Conservation (phyloP, 1,140 invertebrate genomes). For the Drosophila prosaltans region DNA sequence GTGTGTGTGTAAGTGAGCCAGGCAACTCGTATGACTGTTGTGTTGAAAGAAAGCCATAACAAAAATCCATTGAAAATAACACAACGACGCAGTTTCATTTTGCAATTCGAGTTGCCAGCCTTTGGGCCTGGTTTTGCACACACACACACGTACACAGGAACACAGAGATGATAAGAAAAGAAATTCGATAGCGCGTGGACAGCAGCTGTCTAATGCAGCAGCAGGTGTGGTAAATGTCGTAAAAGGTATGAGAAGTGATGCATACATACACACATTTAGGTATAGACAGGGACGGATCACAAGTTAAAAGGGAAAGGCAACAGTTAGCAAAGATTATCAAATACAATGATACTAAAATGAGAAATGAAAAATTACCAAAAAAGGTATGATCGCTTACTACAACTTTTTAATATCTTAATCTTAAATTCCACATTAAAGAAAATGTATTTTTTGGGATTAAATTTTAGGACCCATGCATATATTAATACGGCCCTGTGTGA, state of each 20-base stretch:
- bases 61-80: constrained; percentile 46
- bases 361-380: too few relatives aligned
- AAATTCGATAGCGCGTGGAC: constrained; percentile 67
- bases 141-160: background rate
- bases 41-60: background rate
- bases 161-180: constrained; percentile 50
- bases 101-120: constrained; percentile 1
- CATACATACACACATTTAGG: constrained; percentile 13
- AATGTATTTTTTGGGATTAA: too few relatives aligned
- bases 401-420: too few relatives aligned
- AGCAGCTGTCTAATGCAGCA: constrained; percentile 49
- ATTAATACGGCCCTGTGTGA: too few relatives aligned
- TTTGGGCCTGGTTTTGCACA: constrained; percentile 43
- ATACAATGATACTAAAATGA: too few relatives aligned
- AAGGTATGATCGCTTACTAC: too few relatives aligned
- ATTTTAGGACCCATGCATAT: too few relatives aligned
- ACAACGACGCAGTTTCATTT: constrained; percentile 44
- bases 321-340: background rate
- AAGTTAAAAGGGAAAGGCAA: too few relatives aligned
- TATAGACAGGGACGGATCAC: background rate
- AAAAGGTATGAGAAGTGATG: constrained; percentile 17
- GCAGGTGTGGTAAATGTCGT: constrained; percentile 55
- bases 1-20: constrained; percentile 22
- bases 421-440: too few relatives aligned
- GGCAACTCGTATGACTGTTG: background rate